Conservation (phyloP, 2,797 vertebrate genomes). For the Acanthurus leucopareius region DNA sequence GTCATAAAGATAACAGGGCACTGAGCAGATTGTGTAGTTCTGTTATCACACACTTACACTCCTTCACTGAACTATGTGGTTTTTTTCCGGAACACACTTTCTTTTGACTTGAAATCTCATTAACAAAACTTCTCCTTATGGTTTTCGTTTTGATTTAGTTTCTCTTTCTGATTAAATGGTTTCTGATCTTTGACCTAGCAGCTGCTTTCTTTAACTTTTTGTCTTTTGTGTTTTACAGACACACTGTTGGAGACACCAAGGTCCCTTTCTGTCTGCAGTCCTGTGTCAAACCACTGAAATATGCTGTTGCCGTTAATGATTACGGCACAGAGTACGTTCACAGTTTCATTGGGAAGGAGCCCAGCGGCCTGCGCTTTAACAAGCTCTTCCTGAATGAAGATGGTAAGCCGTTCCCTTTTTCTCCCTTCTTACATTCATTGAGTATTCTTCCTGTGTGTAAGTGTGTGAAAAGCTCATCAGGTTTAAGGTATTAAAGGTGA, state of each 20-base stretch:
- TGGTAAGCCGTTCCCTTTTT: constrained; percentile 83
- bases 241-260: constrained; percentile 98
- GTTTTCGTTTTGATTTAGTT: background rate
- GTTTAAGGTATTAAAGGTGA: too few relatives aligned
- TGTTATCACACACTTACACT: constrained; percentile 5
- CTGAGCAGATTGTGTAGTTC: background rate
- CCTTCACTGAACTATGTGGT: constrained; percentile 3
- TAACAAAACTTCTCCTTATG: background rate
- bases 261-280: constrained; percentile 99
- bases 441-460: too few relatives aligned
- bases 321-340: constrained; percentile 98
- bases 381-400: constrained; percentile 98
- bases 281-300: constrained; percentile 98
- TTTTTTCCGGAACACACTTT: background rate
- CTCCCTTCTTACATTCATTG: too few relatives aligned
- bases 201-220: background rate
- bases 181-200: background rate
- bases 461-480: too few relatives aligned
- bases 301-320: constrained; percentile 96
- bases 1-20: constrained; percentile 64
- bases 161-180: background rate
- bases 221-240: constrained; percentile 77
- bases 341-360: constrained; percentile 98
- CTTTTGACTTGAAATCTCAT: background rate
- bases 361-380: constrained; percentile 97